Evolutionary conservation across 2,797 vertebrate genomes (phyloP).

Genomic region (Alouatta caraya): DNA sequence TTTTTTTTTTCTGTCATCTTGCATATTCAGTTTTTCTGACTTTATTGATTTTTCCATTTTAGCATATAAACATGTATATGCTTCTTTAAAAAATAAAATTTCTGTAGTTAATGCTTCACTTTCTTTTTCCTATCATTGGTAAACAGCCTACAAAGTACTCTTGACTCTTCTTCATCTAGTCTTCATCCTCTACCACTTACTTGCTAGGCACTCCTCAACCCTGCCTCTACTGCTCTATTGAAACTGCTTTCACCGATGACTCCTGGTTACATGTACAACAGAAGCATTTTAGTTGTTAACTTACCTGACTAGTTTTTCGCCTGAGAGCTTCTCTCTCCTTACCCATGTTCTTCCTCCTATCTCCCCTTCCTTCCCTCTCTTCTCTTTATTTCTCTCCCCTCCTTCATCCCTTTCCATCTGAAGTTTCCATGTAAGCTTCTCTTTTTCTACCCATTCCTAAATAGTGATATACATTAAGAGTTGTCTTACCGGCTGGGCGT

Average conservation of each 20-base stretch:
- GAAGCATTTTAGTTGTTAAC: not conserved
- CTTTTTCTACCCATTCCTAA: not conserved
- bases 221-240: not conserved
- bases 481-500: not conserved
- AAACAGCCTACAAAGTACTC: not conserved
- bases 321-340: not conserved
- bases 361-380: not conserved
- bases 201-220: not conserved
- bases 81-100: not conserved
- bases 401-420: not conserved
- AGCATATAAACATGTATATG: not conserved
- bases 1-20: not conserved
- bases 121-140: not conserved
- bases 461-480: not conserved
- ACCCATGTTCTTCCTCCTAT: not conserved
- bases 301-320: not conserved
- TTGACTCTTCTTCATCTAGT: not conserved
- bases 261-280: not conserved
- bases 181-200: not conserved
- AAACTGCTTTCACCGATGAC: not conserved
- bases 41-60: not conserved
- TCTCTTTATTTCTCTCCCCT: not conserved
- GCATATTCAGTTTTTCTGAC: not conserved
- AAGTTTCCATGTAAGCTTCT: not conserved
- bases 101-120: not conserved